Conservation (phyloP, 2,113 vertebrate species). For the Pitta sordida region DNA sequence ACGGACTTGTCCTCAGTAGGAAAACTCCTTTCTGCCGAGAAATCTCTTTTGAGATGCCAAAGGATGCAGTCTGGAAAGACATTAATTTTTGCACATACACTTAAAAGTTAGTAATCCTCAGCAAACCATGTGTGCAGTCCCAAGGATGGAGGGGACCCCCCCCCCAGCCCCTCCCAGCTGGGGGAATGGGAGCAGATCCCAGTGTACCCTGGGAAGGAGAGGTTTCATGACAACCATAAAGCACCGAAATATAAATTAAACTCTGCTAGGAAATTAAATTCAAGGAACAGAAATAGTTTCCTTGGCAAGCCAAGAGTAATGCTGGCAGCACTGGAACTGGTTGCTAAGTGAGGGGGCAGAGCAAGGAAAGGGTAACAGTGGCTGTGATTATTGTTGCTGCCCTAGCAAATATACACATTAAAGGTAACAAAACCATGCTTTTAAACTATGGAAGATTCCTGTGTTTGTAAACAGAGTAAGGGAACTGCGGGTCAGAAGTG, state of each 20-base stretch:
- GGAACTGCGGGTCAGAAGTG: background rate
- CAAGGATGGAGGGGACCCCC: background rate
- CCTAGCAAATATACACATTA: background rate
- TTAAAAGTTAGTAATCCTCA: background rate
- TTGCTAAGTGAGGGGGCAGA: conserved; percentile 15
- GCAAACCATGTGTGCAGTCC: background rate
- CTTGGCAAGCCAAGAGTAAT: background rate
- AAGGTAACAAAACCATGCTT: background rate
- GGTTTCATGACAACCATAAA: background rate
- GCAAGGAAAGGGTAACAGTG: background rate
- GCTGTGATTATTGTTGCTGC: background rate
- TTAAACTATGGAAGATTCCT: background rate
- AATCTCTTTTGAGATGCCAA: background rate
- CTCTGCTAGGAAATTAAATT: background rate
- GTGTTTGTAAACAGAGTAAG: background rate
- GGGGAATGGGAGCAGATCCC: background rate
- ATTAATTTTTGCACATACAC: accelerated
- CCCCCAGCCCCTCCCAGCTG: background rate
- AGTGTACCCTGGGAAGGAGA: background rate
- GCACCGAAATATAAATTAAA: background rate
- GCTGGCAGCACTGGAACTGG: background rate
- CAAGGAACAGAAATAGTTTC: background rate
- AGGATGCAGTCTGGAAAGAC: background rate
- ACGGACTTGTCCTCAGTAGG: background rate
- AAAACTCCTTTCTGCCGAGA: background rate